Conservation (phyloP, 2,888 invertebrate species). For the Athetis lepigone region DNA sequence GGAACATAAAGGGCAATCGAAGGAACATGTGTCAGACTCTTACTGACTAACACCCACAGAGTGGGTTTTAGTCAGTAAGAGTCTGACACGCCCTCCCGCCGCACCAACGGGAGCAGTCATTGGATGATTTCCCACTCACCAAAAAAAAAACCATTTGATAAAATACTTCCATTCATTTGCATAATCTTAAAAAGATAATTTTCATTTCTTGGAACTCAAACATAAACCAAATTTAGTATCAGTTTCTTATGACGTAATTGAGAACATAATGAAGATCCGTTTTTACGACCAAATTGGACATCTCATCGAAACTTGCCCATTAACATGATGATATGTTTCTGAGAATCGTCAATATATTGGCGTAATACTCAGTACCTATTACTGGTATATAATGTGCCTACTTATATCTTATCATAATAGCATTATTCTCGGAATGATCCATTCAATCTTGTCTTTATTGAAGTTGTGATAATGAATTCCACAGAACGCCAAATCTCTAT, state of each 20-base stretch:
- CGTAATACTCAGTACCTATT: slow-evolving; percentile 29
- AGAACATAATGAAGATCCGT: slow-evolving; percentile 29
- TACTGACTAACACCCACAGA: too few relatives aligned
- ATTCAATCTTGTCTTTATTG: slow-evolving; percentile 62
- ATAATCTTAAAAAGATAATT: slow-evolving; percentile 26
- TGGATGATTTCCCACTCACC: too few relatives aligned
- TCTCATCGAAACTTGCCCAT: slow-evolving; percentile 36
- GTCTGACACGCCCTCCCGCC: too few relatives aligned
- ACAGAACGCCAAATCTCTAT: slow-evolving; percentile 47
- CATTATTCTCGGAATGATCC: slow-evolving; percentile 49
- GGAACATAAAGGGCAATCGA: too few relatives aligned
- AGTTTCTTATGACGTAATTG: slow-evolving; percentile 22
- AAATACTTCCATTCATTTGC: background rate
- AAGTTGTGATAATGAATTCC: slow-evolving; percentile 50
- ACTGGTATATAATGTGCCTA: slow-evolving; percentile 13
- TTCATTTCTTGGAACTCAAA: slow-evolving; percentile 23
- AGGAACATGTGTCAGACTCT: too few relatives aligned
- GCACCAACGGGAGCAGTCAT: too few relatives aligned
- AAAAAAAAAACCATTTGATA: slow-evolving; percentile 10
- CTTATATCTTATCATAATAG: slow-evolving; percentile 50
- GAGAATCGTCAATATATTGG: slow-evolving; percentile 51
- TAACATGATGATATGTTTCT: slow-evolving; percentile 42
- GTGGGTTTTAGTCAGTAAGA: too few relatives aligned
- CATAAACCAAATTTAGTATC: slow-evolving; percentile 16
- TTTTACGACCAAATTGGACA: slow-evolving; percentile 42